Conservation (phyloP, 2,888 invertebrate genomes). For the Spisula solida region DNA sequence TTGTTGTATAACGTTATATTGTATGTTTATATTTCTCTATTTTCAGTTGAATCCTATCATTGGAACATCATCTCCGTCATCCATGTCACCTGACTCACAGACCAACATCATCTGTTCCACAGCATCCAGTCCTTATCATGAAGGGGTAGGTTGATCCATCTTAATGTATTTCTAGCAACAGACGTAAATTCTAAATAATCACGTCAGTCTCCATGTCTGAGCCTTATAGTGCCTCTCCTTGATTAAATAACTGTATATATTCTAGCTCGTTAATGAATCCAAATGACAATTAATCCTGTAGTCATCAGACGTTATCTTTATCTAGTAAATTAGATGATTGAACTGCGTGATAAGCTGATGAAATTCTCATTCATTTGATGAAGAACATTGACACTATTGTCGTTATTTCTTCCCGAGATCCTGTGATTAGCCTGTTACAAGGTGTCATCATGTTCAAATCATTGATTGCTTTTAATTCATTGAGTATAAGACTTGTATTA, state of each 20-base stretch:
- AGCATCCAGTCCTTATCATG: conserved; percentile 82
- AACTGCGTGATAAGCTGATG: conserved; percentile 38
- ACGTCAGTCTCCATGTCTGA: neutral
- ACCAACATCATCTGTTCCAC: conserved; percentile 83
- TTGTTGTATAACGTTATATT: neutral
- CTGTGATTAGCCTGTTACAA: neutral
- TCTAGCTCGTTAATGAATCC: neutral
- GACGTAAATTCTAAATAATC: neutral
- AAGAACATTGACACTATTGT: neutral
- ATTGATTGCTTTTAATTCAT: neutral
- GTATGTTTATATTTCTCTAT: neutral
- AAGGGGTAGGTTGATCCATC: conserved; percentile 75
- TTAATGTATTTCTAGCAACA: neutral
- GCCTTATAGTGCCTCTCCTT: neutral
- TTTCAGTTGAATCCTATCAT: conserved; percentile 85
- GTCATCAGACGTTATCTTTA: neutral
- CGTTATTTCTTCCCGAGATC: neutral
- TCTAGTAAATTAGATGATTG: conserved; percentile 22
- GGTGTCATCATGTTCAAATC: neutral
- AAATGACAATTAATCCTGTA: conserved; percentile 8
- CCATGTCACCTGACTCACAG: conserved; percentile 85
- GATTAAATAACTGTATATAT: neutral
- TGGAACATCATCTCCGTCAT: conserved; percentile 77
- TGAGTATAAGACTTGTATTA: neutral
- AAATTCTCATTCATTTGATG: conserved; percentile 16